Evolutionary conservation across 2,888 invertebrate species (phyloP).

Genomic region (Cerastis leucographa): DNA sequence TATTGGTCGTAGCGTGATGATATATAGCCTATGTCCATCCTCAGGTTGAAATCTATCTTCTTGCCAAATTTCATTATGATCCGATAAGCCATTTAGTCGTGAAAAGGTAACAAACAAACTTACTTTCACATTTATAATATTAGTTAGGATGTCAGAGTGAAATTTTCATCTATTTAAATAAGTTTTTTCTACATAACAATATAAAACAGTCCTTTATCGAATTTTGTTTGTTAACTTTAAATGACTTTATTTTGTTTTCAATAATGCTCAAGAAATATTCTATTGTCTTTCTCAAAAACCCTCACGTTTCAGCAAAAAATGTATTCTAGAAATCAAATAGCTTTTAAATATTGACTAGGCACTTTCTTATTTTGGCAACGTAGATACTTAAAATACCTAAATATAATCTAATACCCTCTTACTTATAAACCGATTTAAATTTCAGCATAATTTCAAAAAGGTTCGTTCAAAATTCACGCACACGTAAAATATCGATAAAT

Average conservation of each 20-base stretch:
- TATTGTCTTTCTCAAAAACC: conserved; percentile 2
- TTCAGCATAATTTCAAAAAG: not conserved
- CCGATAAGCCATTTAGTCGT: too few species aligned
- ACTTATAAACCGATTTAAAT: conserved; percentile 4
- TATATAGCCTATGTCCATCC: too few species aligned
- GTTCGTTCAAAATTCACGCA: not conserved
- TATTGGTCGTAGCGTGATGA: too few species aligned
- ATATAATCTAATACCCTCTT: conserved; percentile 4
- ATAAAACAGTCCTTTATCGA: too few species aligned
- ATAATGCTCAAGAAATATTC: conserved; percentile 8
- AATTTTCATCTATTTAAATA: not conserved
- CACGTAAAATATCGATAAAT: conserved; percentile 22
- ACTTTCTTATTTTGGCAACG: not conserved
- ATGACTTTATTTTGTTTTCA: conserved; percentile 1
- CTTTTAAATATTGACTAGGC: not conserved
- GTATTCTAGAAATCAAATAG: not conserved
- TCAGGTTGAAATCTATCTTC: too few species aligned
- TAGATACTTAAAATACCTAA: not conserved
- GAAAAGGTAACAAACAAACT: too few species aligned
- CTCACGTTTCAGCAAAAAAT: not conserved
- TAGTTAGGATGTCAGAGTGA: not conserved
- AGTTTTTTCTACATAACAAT: not conserved
- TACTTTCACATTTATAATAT: too few species aligned
- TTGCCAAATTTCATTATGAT: too few species aligned
- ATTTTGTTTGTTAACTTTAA: conserved; percentile 1